Percentiles rank a stretch among this genome's conserved stretches.
Conservation (phyloP, 2,113 vertebrate species). For the Phyllostomus discolor region DNA sequence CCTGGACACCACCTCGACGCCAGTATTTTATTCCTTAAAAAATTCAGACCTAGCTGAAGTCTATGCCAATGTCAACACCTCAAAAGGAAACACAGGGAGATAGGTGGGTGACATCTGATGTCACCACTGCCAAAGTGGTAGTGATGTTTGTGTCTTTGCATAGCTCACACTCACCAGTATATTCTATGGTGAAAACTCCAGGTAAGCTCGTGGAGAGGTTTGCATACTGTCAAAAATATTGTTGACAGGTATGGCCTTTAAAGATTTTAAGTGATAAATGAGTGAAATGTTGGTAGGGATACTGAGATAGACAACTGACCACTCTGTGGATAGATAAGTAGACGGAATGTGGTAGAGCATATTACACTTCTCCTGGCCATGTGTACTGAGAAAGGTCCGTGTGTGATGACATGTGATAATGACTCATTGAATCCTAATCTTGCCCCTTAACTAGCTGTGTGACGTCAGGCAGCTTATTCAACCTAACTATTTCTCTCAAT, state of each 20-base stretch:
- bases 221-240: not conserved
- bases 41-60: not conserved
- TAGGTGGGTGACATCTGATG: not conserved
- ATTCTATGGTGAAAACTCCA: not conserved
- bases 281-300: not conserved
- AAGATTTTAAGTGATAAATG: not conserved
- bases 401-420: not conserved
- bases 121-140: not conserved
- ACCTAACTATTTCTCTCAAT: not conserved
- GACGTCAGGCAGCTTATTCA: not conserved
- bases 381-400: not conserved
- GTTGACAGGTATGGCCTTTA: not conserved
- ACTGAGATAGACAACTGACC: not conserved
- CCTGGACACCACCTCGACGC: not conserved
- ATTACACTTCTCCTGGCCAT: not conserved
- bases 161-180: not conserved
- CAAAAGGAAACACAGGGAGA: not conserved
- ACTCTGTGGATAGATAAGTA: not conserved
- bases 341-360: not conserved
- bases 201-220: not conserved
- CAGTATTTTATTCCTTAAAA: not conserved
- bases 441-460: not conserved
- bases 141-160: not conserved
- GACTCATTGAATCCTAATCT: not conserved
- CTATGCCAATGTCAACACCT: not conserved